A percentile compares a stretch with the other conserved stretches of the same genome.
Evolutionary conservation across 2,797 vertebrate genomes (phyloP).

Genomic region (Alectoris magna): DNA sequence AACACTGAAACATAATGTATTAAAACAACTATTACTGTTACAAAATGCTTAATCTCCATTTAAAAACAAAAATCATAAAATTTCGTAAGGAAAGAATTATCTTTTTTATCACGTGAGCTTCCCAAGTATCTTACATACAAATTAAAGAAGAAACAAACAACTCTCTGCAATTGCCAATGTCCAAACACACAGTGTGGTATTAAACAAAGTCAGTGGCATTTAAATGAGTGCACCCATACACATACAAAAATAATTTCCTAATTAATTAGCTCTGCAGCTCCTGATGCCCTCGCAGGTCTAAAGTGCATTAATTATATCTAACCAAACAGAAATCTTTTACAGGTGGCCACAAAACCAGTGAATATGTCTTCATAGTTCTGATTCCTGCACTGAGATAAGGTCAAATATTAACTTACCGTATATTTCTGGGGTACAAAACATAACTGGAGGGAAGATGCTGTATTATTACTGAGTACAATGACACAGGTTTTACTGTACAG

Average conservation of each 20-base stretch:
- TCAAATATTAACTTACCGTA: not conserved
- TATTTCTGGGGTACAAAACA: not conserved
- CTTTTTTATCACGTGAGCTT: not conserved
- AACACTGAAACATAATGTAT: not conserved
- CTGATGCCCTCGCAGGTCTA: slow-evolving; percentile 36
- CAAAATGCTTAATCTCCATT: not conserved
- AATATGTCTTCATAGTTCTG: not conserved
- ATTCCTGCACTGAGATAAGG: not conserved
- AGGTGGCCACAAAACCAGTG: not conserved
- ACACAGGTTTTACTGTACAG: not conserved
- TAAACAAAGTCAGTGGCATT: slow-evolving; percentile 61
- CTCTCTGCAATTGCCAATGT: slow-evolving; percentile 2
- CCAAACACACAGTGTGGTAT: not conserved
- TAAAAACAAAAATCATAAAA: not conserved
- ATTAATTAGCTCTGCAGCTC: slow-evolving; percentile 47
- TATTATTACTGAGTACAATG: not conserved
- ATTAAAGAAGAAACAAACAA: slow-evolving; percentile 37
- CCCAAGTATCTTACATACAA: not conserved
- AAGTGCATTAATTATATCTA: slow-evolving; percentile 44
- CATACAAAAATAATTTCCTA: slow-evolving; percentile 45
- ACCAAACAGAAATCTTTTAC: slow-evolving; percentile 20
- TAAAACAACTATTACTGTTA: not conserved
- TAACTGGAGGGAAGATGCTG: not conserved
- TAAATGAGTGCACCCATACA: slow-evolving; percentile 57
- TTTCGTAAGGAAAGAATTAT: not conserved